A percentile compares a stretch with the other conserved stretches of the same genome.
phyloP scores from a whole-genome alignment of 2,888 invertebrate species.

The Andrena haemorrhoa region DNA sequence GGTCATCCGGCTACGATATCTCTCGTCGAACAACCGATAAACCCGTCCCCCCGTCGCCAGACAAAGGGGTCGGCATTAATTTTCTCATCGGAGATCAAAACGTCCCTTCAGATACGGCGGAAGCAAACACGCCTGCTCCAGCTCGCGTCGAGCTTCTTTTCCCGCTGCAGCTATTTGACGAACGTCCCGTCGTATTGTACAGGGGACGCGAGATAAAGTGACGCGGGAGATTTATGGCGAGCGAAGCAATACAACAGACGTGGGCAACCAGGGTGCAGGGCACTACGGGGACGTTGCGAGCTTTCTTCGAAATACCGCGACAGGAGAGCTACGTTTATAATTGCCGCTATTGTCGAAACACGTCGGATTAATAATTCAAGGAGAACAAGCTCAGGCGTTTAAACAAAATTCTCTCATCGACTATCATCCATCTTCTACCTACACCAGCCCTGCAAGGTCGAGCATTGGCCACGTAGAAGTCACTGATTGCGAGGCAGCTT shows the following conservation, averaged over 20 bases:
- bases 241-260: conserved; percentile 4
- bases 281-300: too few relatives aligned
- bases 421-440: too few relatives aligned
- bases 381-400: too few relatives aligned
- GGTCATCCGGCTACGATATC: conserved; percentile 61
- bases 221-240: conserved; percentile 31
- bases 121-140: conserved; percentile 8
- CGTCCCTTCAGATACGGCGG: neutral
- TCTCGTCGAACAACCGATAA: conserved; percentile 46
- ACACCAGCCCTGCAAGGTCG: too few relatives aligned
- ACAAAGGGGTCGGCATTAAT: conserved; percentile 40
- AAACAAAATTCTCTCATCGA: too few relatives aligned
- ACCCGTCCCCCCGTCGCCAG: conserved; percentile 6
- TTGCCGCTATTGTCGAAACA: too few relatives aligned
- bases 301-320: too few relatives aligned
- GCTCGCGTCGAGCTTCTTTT: neutral
- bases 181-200: conserved; percentile 7
- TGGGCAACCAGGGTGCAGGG: neutral
- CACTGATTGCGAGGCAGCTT: neutral
- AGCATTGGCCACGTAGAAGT: neutral
- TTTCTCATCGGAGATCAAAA: conserved; percentile 35
- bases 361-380: too few relatives aligned
- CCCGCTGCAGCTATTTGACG: neutral
- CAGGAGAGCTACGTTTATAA: too few relatives aligned
- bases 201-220: conserved; percentile 23